These are phyloP conservation scores for Drosophila affinis DNA, from an alignment of 2,888 invertebrate genomes.

Conservation along the genomic window DNA sequence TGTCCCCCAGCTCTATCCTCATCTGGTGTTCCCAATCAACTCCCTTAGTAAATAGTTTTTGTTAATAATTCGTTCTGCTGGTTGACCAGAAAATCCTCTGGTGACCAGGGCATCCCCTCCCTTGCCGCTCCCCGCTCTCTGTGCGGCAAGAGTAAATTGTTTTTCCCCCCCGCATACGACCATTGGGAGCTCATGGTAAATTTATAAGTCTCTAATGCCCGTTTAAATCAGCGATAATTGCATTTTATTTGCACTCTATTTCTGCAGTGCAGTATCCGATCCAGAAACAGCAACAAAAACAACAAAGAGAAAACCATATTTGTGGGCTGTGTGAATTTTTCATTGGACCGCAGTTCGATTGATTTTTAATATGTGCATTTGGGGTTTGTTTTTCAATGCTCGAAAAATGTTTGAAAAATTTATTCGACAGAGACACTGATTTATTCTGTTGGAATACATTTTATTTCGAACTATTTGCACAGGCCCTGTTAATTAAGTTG, in stretches of 20 bases:
- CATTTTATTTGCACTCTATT: slow-evolving; percentile 50
- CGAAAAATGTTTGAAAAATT: not conserved
- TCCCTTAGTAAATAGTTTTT: slow-evolving; percentile 59
- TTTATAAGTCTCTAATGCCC: slow-evolving; percentile 52
- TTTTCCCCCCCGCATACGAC: slow-evolving; percentile 2
- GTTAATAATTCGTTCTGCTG: slow-evolving; percentile 56
- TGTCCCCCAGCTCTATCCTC: not conserved
- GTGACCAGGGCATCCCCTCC: slow-evolving; percentile 8
- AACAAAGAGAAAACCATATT: slow-evolving; percentile 16
- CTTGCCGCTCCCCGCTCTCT: not conserved
- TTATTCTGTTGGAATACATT: slow-evolving; percentile 20
- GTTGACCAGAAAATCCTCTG: slow-evolving; percentile 54
- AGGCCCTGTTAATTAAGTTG: slow-evolving; percentile 34
- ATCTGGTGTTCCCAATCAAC: slow-evolving; percentile 14
- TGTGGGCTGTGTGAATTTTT: slow-evolving; percentile 38
- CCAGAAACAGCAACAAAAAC: not conserved
- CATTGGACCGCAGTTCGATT: slow-evolving; percentile 64
- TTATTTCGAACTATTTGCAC: slow-evolving; percentile 16
- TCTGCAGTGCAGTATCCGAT: slow-evolving; percentile 9
- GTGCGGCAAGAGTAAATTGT: not conserved
- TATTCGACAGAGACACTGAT: not conserved
- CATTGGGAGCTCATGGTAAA: slow-evolving; percentile 34
- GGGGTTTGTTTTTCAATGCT: not conserved
- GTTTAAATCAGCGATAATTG: slow-evolving; percentile 57
- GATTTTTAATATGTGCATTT: slow-evolving; percentile 62